phyloP scores from a whole-genome alignment of 2,888 invertebrate species.

The Ecliptopera silaceata region DNA sequence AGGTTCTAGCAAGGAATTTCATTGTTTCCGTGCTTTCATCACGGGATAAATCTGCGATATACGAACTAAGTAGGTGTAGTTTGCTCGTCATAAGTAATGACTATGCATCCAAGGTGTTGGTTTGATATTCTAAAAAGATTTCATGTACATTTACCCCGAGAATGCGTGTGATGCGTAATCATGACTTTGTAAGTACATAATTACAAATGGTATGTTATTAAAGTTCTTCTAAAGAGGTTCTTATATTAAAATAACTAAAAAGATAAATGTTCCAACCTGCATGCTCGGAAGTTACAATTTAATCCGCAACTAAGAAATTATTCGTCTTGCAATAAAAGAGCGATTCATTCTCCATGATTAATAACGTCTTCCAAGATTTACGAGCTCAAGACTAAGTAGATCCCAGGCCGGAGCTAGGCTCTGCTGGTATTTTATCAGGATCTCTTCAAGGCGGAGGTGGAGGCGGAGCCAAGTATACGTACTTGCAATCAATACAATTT shows the following conservation, averaged over 20 bases:
- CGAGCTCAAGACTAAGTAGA: slow-evolving; percentile 6
- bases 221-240: too few relatives aligned
- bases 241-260: neutral
- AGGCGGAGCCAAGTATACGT: too few relatives aligned
- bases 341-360: slow-evolving; percentile 21
- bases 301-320: slow-evolving; percentile 7
- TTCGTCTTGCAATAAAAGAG: slow-evolving; percentile 18
- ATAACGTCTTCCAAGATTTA: slow-evolving; percentile 23
- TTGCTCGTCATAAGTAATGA: too few relatives aligned
- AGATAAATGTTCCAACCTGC: neutral
- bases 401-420: neutral
- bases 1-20: neutral
- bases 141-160: too few relatives aligned
- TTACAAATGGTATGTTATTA: too few relatives aligned
- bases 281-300: neutral
- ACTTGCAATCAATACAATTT: too few relatives aligned
- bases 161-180: too few relatives aligned
- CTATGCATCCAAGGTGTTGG: too few relatives aligned
- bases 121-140: too few relatives aligned
- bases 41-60: neutral
- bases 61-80: too few relatives aligned
- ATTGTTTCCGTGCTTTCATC: neutral
- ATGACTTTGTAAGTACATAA: too few relatives aligned
- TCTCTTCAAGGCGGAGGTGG: neutral
- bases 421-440: neutral